Evolutionary conservation across 2,797 vertebrate species (phyloP).

Genomic region (Paguma larvata): DNA sequence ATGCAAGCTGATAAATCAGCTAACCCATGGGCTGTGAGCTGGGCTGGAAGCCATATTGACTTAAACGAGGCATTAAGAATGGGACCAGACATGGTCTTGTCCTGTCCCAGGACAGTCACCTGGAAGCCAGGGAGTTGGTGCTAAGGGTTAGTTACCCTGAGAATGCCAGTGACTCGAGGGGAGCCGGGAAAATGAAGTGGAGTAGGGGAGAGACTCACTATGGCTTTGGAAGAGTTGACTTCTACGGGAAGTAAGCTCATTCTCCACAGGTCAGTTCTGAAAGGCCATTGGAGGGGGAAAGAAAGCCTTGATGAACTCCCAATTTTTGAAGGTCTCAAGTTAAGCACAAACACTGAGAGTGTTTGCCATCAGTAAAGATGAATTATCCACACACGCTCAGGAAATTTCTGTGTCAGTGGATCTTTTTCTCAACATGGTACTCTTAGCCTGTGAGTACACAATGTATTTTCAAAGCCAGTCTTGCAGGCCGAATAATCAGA

Average conservation of each 20-base stretch:
- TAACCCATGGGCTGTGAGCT: background rate
- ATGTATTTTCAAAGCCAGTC: conserved; percentile 65
- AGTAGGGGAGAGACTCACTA: fast-evolving
- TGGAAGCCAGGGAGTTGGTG: background rate
- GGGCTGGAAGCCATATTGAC: background rate
- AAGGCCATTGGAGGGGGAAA: background rate
- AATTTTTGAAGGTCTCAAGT: conserved; percentile 72
- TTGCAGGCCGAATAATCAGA: conserved; percentile 38
- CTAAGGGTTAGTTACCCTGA: background rate
- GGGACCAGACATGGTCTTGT: background rate
- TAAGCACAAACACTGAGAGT: conserved; percentile 82
- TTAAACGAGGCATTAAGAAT: background rate
- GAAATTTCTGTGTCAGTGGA: conserved; percentile 70
- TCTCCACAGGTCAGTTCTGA: background rate
- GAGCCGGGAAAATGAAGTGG: background rate
- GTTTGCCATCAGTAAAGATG: conserved; percentile 81
- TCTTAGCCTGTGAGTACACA: conserved; percentile 70
- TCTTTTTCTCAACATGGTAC: conserved; percentile 68
- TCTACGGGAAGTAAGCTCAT: background rate
- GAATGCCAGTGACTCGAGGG: background rate
- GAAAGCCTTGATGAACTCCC: background rate
- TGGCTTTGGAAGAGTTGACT: background rate
- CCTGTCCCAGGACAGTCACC: background rate
- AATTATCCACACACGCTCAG: conserved; percentile 81
- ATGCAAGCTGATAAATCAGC: background rate